Conservation (phyloP, 2,797 vertebrate species). For the Falco peregrinus region DNA sequence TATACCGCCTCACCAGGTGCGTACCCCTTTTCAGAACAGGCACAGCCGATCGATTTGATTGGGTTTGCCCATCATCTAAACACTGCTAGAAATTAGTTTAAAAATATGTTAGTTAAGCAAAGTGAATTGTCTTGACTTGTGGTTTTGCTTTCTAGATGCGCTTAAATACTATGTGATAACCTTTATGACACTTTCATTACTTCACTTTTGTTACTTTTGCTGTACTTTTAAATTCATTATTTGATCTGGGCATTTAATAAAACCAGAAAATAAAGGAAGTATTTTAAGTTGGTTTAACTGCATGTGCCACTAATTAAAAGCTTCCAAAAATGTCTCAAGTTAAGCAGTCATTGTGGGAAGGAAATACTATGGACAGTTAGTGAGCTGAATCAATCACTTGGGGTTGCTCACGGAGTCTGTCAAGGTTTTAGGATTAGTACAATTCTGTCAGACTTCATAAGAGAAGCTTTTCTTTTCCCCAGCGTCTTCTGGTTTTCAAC, state of each 20-base stretch:
- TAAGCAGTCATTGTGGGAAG: not conserved
- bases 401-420: not conserved
- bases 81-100: no score
- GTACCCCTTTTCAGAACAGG: not conserved
- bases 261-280: not conserved
- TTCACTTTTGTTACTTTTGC: not conserved
- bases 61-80: no score
- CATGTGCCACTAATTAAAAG: not conserved
- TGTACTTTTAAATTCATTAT: not conserved
- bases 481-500: slow-evolving; percentile 6
- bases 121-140: not conserved
- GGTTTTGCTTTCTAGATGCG: not conserved
- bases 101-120: not conserved
- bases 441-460: not conserved
- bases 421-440: not conserved
- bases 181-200: not conserved
- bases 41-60: not conserved
- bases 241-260: not conserved
- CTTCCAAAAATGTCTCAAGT: not conserved
- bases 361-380: not conserved
- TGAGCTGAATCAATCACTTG: not conserved
- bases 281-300: not conserved
- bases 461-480: not conserved
- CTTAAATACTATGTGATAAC: not conserved
- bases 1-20: accelerated